A percentile compares a stretch with the other conserved stretches of the same genome.
phyloP scores from a whole-genome alignment of 2,113 vertebrate species.

The Microcebus tavaratra region DNA sequence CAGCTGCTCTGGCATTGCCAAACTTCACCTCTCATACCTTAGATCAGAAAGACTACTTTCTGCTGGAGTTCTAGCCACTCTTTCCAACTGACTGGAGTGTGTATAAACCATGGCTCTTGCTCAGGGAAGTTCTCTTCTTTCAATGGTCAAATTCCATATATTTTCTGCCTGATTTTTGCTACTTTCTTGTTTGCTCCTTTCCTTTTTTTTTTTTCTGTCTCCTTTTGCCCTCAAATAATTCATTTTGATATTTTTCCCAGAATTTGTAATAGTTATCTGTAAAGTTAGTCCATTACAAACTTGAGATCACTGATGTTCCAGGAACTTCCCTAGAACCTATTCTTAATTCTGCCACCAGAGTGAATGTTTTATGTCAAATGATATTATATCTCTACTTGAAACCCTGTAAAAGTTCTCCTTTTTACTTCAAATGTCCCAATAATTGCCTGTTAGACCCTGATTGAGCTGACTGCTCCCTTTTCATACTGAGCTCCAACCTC shows the following conservation, averaged over 20 bases:
- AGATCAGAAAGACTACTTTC: not conserved
- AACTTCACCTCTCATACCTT: not conserved
- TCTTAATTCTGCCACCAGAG: not conserved
- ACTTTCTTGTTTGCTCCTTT: not conserved
- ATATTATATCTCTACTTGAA: not conserved
- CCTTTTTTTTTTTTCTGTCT: not conserved
- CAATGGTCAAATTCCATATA: not conserved
- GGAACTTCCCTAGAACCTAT: not conserved
- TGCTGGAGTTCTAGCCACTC: not conserved
- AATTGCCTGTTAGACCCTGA: not conserved
- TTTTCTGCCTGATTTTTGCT: not conserved
- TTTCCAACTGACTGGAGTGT: rapidly evolving
- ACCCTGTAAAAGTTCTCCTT: too few species aligned
- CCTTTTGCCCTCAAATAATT: not conserved
- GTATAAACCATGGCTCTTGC: not conserved
- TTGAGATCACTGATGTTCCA: not conserved
- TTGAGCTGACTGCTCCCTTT: not conserved
- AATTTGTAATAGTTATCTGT: not conserved
- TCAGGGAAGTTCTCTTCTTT: not conserved
- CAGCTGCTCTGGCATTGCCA: not conserved
- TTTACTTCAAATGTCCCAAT: not conserved
- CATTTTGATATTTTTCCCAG: not conserved
- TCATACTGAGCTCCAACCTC: not conserved
- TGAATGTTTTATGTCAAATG: not conserved
- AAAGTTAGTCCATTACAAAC: not conserved